phyloP scores from a whole-genome alignment of 2,797 vertebrate species.

The Enteromius treurensis region DNA sequence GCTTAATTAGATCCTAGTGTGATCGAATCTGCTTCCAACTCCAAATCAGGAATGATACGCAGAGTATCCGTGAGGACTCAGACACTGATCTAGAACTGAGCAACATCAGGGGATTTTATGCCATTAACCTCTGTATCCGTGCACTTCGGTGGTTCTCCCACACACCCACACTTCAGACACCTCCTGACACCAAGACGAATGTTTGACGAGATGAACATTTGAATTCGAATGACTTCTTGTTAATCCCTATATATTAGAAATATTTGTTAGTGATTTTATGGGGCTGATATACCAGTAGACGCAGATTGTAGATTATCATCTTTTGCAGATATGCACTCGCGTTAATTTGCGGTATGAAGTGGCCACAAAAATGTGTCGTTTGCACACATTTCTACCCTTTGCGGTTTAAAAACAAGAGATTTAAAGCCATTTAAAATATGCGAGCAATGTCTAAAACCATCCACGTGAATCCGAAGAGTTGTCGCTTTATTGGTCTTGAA shows the following conservation, averaged over 20 bases:
- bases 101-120: not conserved
- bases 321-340: too few species aligned
- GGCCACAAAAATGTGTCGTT: too few species aligned
- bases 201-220: not conserved
- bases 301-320: too few species aligned
- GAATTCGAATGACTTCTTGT: not conserved
- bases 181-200: too few species aligned
- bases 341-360: too few species aligned
- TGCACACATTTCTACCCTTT: too few species aligned
- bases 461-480: too few species aligned
- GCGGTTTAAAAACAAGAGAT: too few species aligned
- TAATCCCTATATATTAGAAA: not conserved
- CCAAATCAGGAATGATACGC: not conserved
- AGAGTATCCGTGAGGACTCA: not conserved
- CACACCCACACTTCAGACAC: not conserved
- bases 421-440: too few species aligned
- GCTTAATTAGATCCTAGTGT: not conserved
- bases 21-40: not conserved
- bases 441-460: too few species aligned
- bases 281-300: too few species aligned
- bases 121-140: not conserved
- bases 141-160: not conserved
- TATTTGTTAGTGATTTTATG: not conserved
- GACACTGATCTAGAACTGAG: not conserved
- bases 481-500: too few species aligned